phyloP scores from a whole-genome alignment of 1,140 invertebrate genomes.

The Drosophila murphyi region DNA sequence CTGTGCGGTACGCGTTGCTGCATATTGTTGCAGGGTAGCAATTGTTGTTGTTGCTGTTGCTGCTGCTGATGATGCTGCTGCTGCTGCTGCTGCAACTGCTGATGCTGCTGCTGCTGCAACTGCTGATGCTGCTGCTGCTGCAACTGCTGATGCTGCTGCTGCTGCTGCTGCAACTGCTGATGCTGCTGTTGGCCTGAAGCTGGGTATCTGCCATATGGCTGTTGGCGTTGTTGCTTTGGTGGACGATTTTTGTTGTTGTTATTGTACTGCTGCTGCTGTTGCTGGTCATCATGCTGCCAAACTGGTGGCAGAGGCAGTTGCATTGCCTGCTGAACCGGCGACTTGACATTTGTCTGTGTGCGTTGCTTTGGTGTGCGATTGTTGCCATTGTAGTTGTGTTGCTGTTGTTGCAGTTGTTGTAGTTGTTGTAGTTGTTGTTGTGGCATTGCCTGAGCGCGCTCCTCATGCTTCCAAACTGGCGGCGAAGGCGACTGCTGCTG shows the following conservation, averaged over 20 bases:
- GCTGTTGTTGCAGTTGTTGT: slow-evolving; percentile 21
- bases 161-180: neutral
- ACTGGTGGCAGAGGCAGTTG: slow-evolving; percentile 23
- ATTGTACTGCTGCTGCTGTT: neutral
- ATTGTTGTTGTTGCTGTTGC: slow-evolving; percentile 14
- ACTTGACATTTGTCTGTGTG: neutral
- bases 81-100: neutral
- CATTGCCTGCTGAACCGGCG: neutral
- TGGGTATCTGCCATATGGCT: neutral
- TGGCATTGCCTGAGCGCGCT: neutral
- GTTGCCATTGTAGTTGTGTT: slow-evolving; percentile 30
- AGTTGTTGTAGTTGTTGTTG: slow-evolving; percentile 4
- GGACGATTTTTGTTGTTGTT: slow-evolving; percentile 8
- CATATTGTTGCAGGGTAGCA: slow-evolving; percentile 54
- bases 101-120: neutral
- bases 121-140: slow-evolving; percentile 28
- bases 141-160: slow-evolving; percentile 11
- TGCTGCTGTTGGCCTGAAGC: neutral
- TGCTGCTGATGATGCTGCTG: slow-evolving; percentile 2
- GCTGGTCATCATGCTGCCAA: slow-evolving; percentile 34
- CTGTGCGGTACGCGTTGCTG: slow-evolving; percentile 45
- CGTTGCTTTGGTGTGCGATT: slow-evolving; percentile 29
- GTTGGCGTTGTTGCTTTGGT: slow-evolving; percentile 33
- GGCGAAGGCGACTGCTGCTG: slow-evolving; percentile 13
- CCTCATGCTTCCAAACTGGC: slow-evolving; percentile 17